Evolutionary conservation across 2,888 invertebrate species (phyloP).

Genomic region (Scotopteryx bipunctaria): DNA sequence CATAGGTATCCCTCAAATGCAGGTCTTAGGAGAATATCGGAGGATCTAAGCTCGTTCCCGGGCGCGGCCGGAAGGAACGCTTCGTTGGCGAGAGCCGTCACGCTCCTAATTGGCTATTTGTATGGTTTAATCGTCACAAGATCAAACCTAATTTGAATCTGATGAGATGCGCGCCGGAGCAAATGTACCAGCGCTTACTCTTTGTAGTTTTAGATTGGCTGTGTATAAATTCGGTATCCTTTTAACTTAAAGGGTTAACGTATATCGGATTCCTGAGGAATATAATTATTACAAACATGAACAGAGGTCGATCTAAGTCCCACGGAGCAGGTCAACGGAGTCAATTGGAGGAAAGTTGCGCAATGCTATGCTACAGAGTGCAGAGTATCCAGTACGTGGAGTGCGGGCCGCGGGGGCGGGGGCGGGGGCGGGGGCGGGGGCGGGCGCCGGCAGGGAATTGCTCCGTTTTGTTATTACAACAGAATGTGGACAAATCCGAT

Average conservation of each 20-base stretch:
- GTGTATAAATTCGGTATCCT: too few relatives aligned
- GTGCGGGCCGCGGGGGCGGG: too few relatives aligned
- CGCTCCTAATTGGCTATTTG: conserved; percentile 8
- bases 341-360: conserved; percentile 14
- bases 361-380: too few relatives aligned
- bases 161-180: background rate
- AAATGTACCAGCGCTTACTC: too few relatives aligned
- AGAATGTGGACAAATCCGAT: conserved; percentile 10
- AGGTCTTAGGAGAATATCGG: background rate
- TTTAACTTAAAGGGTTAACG: background rate
- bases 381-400: too few relatives aligned
- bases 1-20: too few relatives aligned
- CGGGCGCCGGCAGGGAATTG: conserved; percentile 14
- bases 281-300: background rate
- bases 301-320: background rate
- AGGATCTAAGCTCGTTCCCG: conserved; percentile 8
- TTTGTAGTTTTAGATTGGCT: too few relatives aligned
- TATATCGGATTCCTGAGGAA: background rate
- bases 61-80: conserved; percentile 9
- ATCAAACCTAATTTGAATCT: conserved; percentile 2
- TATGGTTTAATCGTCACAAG: background rate
- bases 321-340: conserved; percentile 1
- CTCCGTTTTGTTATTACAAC: conserved; percentile 25
- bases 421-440: background rate
- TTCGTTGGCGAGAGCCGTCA: background rate